Base-by-base conservation (phyloP, 1,140 invertebrate species). In the Pseudomyrmex concolor region DNA sequence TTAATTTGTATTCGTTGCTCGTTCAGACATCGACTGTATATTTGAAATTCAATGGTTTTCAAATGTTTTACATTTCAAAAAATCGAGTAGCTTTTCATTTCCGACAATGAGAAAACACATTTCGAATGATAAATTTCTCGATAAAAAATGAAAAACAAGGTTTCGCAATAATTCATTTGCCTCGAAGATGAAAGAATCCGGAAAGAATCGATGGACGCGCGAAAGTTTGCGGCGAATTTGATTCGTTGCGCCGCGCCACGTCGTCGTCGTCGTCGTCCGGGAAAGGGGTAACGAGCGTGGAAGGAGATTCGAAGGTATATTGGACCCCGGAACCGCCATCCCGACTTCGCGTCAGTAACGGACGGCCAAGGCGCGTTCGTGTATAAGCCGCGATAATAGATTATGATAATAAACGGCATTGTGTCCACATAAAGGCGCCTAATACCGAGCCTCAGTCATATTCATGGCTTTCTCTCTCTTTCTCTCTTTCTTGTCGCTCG, bases 321-420 rank as follows among this genome's bases (percentile, higher is more conserved):
- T 73, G 72, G 22, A 1, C 7, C 45, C 45, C 43, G 10, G 45
- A 13, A n/a, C 66, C 17, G 50, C 84, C 57, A 66, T 54, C 64
- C 78, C 34, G 78, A 60, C 59, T 78, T 83, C 81, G 80, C 86
- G 83, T 81, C 83, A 59, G 78, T 64, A 84, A 84, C 84, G 64
- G 81, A 80, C 67, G 81, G 87, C 62, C 84, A 84, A 84, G 85
- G 57, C 84, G 85, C 86, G 87, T 83, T 83, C 85, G 73, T 77
- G 86, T 73, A 76, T 90, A 91, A 93, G 90, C 90, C 86, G 87
- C 81, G 91, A 93, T 93, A 93, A 93, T 92, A 92, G 92, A 93
- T 93, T 93, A 93, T 91, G 92, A 93, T 93, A 93, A 93, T 92
- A 92, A 92, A 93, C 87, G 89, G 90, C 88, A 92, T 92, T 93